Percentiles rank a stretch among this genome's conserved stretches.
Evolutionary conservation across 2,113 vertebrate species (phyloP).

Genomic region (Delphinapterus leucas): DNA sequence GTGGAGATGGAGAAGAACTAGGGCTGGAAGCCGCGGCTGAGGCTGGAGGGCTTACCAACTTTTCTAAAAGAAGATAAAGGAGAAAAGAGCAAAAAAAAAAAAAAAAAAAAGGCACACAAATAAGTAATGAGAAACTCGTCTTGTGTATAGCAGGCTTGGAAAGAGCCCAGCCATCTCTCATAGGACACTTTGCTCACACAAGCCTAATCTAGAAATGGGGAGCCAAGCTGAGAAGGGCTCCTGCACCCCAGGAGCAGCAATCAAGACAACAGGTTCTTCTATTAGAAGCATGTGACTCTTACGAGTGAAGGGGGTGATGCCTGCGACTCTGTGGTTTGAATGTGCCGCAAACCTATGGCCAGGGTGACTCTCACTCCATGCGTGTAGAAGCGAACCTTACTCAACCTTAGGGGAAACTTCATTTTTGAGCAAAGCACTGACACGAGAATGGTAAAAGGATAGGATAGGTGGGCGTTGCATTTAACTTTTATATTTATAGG

Average conservation of each 20-base stretch:
- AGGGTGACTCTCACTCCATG: not conserved
- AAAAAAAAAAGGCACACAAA: constrained; percentile 54
- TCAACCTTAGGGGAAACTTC: not conserved
- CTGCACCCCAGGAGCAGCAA: not conserved
- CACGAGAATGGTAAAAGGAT: not conserved
- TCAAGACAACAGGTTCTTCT: not conserved
- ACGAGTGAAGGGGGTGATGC: not conserved
- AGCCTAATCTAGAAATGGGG: not conserved
- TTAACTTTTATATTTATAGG: not conserved
- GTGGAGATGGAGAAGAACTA: constrained; percentile 90
- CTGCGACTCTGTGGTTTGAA: not conserved
- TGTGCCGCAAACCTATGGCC: not conserved
- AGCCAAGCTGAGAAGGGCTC: not conserved
- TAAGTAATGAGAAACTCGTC: constrained; percentile 75
- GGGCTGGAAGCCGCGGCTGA: constrained; percentile 90
- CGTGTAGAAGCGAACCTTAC: not conserved
- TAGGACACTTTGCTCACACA: not conserved
- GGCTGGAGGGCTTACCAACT: constrained; percentile 89
- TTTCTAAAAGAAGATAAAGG: constrained; percentile 83
- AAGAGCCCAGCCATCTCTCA: constrained; percentile 64
- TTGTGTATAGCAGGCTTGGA: constrained; percentile 68
- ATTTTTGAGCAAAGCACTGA: not conserved
- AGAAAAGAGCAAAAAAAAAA: constrained; percentile 80
- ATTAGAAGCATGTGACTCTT: not conserved
- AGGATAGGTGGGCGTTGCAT: accelerated